A percentile compares a stretch with the other conserved stretches of the same genome.
These are phyloP conservation scores for Chaetorhynchus papuensis DNA, from an alignment of 2,113 vertebrate genomes.

Conservation along the genomic window DNA sequence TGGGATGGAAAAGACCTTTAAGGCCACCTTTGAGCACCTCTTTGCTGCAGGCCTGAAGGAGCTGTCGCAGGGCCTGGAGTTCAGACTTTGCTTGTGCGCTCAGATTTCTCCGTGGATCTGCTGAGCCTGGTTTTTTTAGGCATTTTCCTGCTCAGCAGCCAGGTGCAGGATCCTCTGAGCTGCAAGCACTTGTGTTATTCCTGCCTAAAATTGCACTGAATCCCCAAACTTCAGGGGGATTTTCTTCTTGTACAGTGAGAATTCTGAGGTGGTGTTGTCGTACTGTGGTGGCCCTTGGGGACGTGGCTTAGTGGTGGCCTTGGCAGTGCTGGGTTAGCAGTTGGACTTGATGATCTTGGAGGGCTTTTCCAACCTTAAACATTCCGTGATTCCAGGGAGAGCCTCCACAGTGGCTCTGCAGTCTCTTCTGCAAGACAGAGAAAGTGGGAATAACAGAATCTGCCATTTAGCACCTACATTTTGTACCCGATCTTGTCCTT, in stretches of 20 bases:
- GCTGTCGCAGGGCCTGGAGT: background rate
- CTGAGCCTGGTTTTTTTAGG: background rate
- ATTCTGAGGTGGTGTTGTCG: fast-evolving
- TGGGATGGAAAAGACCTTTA: background rate
- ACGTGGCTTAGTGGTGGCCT: background rate
- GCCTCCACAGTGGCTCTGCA: background rate
- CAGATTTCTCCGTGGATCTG: background rate
- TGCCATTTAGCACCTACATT: background rate
- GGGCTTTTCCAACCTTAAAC: background rate
- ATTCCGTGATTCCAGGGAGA: background rate
- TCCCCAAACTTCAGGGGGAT: background rate
- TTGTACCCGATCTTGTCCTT: background rate
- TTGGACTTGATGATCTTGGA: background rate
- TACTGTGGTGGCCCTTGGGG: background rate
- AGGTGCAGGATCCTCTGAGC: background rate
- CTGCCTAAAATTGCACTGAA: background rate
- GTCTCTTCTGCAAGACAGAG: background rate
- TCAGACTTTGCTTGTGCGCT: background rate
- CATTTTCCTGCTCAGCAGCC: background rate
- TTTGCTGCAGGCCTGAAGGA: background rate
- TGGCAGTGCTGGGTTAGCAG: background rate
- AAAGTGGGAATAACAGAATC: background rate
- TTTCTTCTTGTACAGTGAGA: fast-evolving
- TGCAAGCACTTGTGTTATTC: background rate
- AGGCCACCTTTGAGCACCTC: background rate